Percentiles rank a stretch among this genome's conserved stretches.
phyloP scores from a whole-genome alignment of 2,797 vertebrate genomes.

The Chelon labrosus region DNA sequence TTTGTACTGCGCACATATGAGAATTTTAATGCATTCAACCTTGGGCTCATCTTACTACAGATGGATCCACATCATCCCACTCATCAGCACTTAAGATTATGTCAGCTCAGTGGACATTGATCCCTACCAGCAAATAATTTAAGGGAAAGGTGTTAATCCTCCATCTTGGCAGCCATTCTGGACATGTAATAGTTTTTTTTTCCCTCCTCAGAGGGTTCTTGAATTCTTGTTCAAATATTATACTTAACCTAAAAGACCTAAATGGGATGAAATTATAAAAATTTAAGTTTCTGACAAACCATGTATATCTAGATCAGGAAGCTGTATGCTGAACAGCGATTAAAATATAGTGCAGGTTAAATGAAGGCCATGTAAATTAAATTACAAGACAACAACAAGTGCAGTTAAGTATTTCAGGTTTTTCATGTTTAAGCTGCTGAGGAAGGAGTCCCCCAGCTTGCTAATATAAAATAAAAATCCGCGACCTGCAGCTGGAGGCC shows the following conservation, averaged over 20 bases:
- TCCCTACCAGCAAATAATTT: conserved; percentile 50
- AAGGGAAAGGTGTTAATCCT: conserved; percentile 71
- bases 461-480: conserved; percentile 64
- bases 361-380: conserved; percentile 9
- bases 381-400: conserved; percentile 10
- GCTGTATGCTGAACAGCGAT: background rate
- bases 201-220: conserved; percentile 31
- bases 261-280: conserved; percentile 38
- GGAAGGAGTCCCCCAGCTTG: conserved; percentile 6
- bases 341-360: conserved; percentile 4
- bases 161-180: conserved; percentile 58
- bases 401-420: conserved; percentile 1
- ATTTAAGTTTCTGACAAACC: conserved; percentile 24
- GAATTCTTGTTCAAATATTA: conserved; percentile 59
- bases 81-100: conserved; percentile 22
- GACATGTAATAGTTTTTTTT: conserved; percentile 47
- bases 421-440: too few species aligned
- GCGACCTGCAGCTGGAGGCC: conserved; percentile 63
- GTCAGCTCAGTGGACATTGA: conserved; percentile 56
- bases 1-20: background rate
- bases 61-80: background rate
- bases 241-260: conserved; percentile 30
- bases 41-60: background rate
- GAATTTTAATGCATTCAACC: background rate
- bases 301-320: conserved; percentile 28